Percentiles rank a stretch among this genome's conserved stretches.
These are phyloP conservation scores for Octomys mimax DNA, from an alignment of 2,797 vertebrate genomes.

Conservation along the genomic window DNA sequence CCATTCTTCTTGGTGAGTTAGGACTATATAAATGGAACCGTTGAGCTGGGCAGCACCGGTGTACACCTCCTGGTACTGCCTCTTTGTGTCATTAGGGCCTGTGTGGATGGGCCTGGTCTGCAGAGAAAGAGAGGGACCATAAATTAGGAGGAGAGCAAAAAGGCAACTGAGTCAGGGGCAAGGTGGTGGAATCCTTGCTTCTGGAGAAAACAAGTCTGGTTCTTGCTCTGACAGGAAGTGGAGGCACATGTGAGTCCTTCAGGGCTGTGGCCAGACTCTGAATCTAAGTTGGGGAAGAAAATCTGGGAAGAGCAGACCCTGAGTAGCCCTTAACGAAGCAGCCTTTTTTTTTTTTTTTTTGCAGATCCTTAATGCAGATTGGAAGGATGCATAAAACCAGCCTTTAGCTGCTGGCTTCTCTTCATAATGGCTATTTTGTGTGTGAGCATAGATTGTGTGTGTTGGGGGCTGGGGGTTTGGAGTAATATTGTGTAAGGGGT, in stretches of 20 bases:
- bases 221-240: not conserved
- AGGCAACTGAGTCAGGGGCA: not conserved
- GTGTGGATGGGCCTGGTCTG: not conserved
- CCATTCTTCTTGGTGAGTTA: not conserved
- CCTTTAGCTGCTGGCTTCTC: conserved; percentile 73
- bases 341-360: conserved; percentile 35
- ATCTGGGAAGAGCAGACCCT: not conserved
- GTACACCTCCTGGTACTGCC: not conserved
- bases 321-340: conserved; percentile 34
- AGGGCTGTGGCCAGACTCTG: not conserved
- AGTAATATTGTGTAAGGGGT: conserved; percentile 83
- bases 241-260: not conserved
- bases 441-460: conserved; percentile 70
- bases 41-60: not conserved
- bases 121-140: not conserved
- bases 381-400: conserved; percentile 69
- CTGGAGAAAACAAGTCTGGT: not conserved
- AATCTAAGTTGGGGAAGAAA: conserved; percentile 14
- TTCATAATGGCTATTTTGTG: conserved; percentile 85
- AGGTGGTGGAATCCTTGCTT: not conserved
- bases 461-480: conserved; percentile 78
- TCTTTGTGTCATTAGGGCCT: not conserved
- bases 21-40: not conserved
- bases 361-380: conserved; percentile 54
- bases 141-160: not conserved